phyloP scores from a whole-genome alignment of 2,797 vertebrate genomes.

The Characodon lateralis region DNA sequence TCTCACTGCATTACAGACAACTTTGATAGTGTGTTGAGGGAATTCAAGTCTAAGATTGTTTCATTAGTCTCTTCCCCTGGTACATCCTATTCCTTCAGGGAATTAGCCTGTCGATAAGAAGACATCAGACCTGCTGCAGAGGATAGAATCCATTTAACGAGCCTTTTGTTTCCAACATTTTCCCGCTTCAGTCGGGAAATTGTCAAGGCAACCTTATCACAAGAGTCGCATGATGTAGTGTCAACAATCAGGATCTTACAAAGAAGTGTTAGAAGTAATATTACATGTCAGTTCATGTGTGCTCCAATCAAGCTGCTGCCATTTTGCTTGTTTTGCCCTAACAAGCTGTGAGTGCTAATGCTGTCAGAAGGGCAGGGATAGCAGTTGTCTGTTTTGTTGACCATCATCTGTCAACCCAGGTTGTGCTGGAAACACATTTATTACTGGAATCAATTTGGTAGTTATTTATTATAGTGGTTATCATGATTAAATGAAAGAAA shows the following conservation, averaged over 20 bases:
- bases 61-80: conserved; percentile 68
- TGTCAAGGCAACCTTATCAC: conserved; percentile 75
- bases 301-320: conserved; percentile 48
- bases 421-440: neutral
- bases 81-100: conserved; percentile 72
- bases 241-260: conserved; percentile 48
- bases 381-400: neutral
- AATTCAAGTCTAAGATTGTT: conserved; percentile 60
- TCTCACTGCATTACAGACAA: conserved; percentile 11
- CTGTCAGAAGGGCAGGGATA: conserved; percentile 1
- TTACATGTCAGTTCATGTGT: conserved; percentile 52
- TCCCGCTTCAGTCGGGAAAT: conserved; percentile 68
- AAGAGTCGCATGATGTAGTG: conserved; percentile 50
- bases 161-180: conserved; percentile 74
- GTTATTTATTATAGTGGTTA: neutral
- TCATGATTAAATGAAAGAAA: neutral
- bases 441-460: neutral
- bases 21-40: conserved; percentile 35
- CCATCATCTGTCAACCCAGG: neutral
- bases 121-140: conserved; percentile 59
- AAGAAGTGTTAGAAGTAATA: conserved; percentile 52
- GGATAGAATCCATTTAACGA: conserved; percentile 70
- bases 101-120: conserved; percentile 78
- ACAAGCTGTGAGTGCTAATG: conserved; percentile 34
- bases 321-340: conserved; percentile 51